These are phyloP conservation scores for Bettongia penicillata DNA, from an alignment of 2,113 vertebrate genomes.

Conservation along the genomic window DNA sequence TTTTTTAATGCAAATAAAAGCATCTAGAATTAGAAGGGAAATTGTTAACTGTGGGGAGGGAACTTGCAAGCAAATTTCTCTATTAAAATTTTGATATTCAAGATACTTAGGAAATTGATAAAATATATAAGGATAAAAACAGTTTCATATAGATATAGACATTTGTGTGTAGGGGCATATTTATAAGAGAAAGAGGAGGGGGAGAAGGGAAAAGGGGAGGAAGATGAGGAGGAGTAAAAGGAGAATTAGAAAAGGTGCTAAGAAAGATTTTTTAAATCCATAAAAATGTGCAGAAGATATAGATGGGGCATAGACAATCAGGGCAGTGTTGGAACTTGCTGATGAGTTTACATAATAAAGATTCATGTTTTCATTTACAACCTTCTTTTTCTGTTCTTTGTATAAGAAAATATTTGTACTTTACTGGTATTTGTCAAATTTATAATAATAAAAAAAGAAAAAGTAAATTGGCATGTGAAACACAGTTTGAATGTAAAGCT, in stretches of 20 bases:
- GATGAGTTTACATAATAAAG: neutral
- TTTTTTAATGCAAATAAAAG: neutral
- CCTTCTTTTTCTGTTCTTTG: neutral
- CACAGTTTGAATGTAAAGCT: neutral
- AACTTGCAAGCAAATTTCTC: neutral
- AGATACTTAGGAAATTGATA: neutral
- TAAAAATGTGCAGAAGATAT: neutral
- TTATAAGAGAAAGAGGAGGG: neutral
- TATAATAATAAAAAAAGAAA: neutral
- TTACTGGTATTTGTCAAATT: neutral
- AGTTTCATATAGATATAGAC: neutral
- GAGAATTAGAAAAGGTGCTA: neutral
- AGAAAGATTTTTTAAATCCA: neutral
- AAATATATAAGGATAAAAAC: neutral
- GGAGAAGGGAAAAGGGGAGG: neutral
- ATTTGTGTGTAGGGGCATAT: neutral
- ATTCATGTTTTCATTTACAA: neutral
- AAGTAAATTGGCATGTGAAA: neutral
- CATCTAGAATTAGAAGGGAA: neutral
- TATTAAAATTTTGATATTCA: neutral
- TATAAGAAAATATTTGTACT: neutral
- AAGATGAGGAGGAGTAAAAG: rapidly evolving
- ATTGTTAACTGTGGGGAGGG: neutral
- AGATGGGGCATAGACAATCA: neutral
- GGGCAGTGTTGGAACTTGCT: neutral